phyloP scores from a whole-genome alignment of 2,888 invertebrate genomes.

The Scelioninae gen. 2 region DNA sequence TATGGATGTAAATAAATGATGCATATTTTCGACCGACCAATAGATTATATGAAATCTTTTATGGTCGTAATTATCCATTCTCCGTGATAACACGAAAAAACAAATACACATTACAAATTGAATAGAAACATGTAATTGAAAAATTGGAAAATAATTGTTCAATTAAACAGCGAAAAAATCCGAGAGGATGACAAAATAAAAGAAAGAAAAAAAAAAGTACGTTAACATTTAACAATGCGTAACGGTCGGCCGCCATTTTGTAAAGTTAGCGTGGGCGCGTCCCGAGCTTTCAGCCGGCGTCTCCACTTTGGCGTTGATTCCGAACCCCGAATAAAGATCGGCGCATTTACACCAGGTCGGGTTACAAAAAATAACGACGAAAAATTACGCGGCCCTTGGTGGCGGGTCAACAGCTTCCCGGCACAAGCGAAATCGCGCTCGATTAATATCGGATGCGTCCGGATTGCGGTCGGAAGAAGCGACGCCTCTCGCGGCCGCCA shows the following conservation, averaged over 20 bases:
- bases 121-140: no score
- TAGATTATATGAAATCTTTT: no score
- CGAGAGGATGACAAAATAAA: no score
- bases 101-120: background rate
- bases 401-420: slow-evolving; percentile 17
- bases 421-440: slow-evolving; percentile 38
- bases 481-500: slow-evolving; percentile 59
- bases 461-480: slow-evolving; percentile 13
- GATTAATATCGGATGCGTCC: slow-evolving; percentile 31
- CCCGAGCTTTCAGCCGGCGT: slow-evolving; percentile 70
- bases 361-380: slow-evolving; percentile 35
- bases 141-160: no score
- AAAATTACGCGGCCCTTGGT: slow-evolving; percentile 13
- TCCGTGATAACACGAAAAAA: no score
- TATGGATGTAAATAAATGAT: no score
- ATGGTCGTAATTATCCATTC: no score
- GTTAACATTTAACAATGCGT: background rate
- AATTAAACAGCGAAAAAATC: background rate
- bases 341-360: no score
- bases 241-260: slow-evolving; percentile 46
- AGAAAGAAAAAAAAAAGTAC: background rate
- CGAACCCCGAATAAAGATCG: slow-evolving; percentile 2
- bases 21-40: no score
- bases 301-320: slow-evolving; percentile 62
- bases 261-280: slow-evolving; percentile 68